Base-by-base conservation (phyloP, 2,113 vertebrate genomes). In the Symphodus melops region DNA sequence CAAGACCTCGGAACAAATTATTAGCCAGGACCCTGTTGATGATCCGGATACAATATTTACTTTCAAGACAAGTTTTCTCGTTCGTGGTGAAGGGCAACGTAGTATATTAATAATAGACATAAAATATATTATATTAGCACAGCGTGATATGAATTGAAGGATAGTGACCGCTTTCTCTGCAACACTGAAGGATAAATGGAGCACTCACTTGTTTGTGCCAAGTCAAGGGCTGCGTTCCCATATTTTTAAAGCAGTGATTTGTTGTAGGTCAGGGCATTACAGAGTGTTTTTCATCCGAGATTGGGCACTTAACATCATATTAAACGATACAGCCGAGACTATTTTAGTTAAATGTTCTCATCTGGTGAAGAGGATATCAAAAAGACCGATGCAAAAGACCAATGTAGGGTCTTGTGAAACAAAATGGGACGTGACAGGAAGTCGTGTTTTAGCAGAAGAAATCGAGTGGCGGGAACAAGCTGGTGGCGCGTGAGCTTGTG, bases 341-440 rank as follows among this genome's bases (percentile, higher is more conserved):
- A 0, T 9, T 33, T 10, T 19, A 19, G 1, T 3, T 39, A 0
- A 2, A 0, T 25, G 0, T 16, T 0, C 11, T 4, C 3, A 14
- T 28, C 12, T 19, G 0, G 0, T 16, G 8, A 56, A 7, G 52
- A 8, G 1, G 8, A 13, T 0, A 10, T 3, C 16, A 1, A 62
- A 62, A 25, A 25, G 25, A 25, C 25, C 25, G 2, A 25, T 25
- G 25, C 25, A 25, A 25, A 10, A 54, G 7, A n/a, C 0, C 0
- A 14, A 16, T 48, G 9, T 12, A 23, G 0, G 6, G 33, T 28
- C n/a, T 25, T 9, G 1, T 1, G 19, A 1, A 69, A 14, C 51
- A 59, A 82, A 75, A 52, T 65, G 68, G 69, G 42, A 72, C 68
- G 23, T 13, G 14, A 54, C 88, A 49, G 84, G 86, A 88, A 88